These are phyloP conservation scores for Axea sp. DNA, from an alignment of 2,888 invertebrate genomes.

Conservation along the genomic window DNA sequence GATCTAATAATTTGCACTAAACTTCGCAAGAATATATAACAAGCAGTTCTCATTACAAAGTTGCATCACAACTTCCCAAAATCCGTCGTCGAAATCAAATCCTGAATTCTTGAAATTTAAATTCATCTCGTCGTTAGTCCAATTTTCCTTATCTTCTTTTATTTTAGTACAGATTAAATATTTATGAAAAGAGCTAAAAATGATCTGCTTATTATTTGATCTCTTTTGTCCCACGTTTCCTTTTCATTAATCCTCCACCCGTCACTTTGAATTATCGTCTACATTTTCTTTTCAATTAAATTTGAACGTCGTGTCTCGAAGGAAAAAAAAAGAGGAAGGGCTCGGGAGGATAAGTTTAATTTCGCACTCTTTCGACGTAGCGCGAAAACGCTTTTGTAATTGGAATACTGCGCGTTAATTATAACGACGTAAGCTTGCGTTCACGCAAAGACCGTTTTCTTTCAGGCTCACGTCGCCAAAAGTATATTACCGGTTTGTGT, in stretches of 20 bases:
- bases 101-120: too few relatives aligned
- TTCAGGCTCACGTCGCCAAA: constrained; percentile 46
- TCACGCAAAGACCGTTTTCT: constrained; percentile 42
- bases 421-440: constrained; percentile 50
- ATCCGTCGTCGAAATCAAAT: too few relatives aligned
- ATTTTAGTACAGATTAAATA: too few relatives aligned
- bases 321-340: constrained; percentile 27
- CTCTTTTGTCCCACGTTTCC: background rate
- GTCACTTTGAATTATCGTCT: constrained; percentile 42
- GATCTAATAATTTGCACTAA: too few relatives aligned
- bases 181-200: too few relatives aligned
- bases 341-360: constrained; percentile 50
- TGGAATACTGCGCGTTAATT: constrained; percentile 57
- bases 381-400: constrained; percentile 55
- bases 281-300: constrained; percentile 53
- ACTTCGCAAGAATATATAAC: too few relatives aligned
- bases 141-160: too few relatives aligned
- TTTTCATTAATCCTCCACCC: constrained; percentile 23
- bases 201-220: constrained; percentile 6
- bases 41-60: too few relatives aligned
- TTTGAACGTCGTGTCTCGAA: constrained; percentile 23
- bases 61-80: too few relatives aligned
- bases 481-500: constrained; percentile 43
- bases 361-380: constrained; percentile 38
- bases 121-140: too few relatives aligned